Base-by-base conservation (phyloP, 1,140 invertebrate species). In the Drosophila dunni region DNA sequence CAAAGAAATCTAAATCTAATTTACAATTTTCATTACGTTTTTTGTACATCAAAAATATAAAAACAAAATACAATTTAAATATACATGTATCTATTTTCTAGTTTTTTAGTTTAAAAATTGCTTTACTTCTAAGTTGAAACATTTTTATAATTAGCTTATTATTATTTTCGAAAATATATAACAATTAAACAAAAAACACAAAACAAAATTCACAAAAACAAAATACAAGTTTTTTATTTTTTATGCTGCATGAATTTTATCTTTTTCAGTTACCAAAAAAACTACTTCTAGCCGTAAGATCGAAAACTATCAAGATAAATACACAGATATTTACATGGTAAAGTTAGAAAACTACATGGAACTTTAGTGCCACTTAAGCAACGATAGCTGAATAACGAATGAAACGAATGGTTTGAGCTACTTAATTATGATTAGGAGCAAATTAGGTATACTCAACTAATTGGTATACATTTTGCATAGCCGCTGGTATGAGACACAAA, bases 161-260 rank as follows among this genome's bases (percentile, higher is more conserved):
- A 29, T 88, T 83, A 88, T 81, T 78, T 79, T 78, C 69, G 63
- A 86, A 80, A 88, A 88, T 83, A 88, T 88, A 88, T 88, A 88
- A 86, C 83, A 88, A 77, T 82, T 86, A 58, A 74, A 79, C 82
- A 65, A 79, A 73, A 71, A 29, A 74, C 77, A 82, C 65, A 79
- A 73, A 71, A 75, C 48, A 73, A 58, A 51, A 50, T 34, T 62
- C 34, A 40, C 34, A 50, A 60, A 61, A 63, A 48, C 34, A 33
- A 34, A 38, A 42, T 45, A 67, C 58, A 70, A 34, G 36, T 46
- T 81, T 73, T 40, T 40, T 42, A 40, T 2, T 42, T 36, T 33
- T 60, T 33, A 3, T 9, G 67, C 48, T 7, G 4, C 34, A 11
- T 33, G 24, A 9, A 20, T 29, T n/a, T 15, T 33, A 33, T 40